Conservation (phyloP, 2,797 vertebrate genomes). For the Parotocinclus haroldoi region DNA sequence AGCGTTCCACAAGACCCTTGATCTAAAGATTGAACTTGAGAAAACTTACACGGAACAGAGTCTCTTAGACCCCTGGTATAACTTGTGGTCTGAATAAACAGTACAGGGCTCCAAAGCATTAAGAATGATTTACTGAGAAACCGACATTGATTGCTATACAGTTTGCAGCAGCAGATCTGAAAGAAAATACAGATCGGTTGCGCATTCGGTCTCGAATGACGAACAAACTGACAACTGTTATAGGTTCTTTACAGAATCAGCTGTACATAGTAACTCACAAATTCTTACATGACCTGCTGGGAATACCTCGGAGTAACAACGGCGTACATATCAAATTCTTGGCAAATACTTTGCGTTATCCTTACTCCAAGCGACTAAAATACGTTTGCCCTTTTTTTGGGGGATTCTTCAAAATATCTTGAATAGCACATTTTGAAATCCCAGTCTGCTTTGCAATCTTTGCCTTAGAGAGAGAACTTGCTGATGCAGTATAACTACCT, state of each 20-base stretch:
- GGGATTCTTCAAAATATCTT: too few relatives aligned
- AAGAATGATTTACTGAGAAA: not conserved
- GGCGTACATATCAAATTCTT: too few relatives aligned
- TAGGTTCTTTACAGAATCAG: not conserved
- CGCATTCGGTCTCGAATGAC: not conserved
- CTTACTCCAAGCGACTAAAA: too few relatives aligned
- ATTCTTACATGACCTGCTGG: too few relatives aligned
- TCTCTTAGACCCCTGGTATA: not conserved
- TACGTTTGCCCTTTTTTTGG: too few relatives aligned
- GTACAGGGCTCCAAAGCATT: not conserved
- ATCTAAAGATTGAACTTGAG: constrained; percentile 42
- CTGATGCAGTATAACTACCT: too few relatives aligned
- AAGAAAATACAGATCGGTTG: not conserved
- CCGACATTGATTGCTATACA: not conserved
- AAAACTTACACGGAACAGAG: not conserved
- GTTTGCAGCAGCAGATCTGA: not conserved
- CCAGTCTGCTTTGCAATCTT: too few relatives aligned
- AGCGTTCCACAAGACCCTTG: constrained; percentile 48
- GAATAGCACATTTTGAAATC: too few relatives aligned
- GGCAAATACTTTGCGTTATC: too few relatives aligned
- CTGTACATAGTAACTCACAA: too few relatives aligned
- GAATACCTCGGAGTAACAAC: too few relatives aligned
- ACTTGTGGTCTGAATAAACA: not conserved
- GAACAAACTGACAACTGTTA: not conserved
- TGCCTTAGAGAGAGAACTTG: too few relatives aligned